These are phyloP conservation scores for Drosophila yooni DNA, from an alignment of 2,888 invertebrate genomes.

Conservation along the genomic window DNA sequence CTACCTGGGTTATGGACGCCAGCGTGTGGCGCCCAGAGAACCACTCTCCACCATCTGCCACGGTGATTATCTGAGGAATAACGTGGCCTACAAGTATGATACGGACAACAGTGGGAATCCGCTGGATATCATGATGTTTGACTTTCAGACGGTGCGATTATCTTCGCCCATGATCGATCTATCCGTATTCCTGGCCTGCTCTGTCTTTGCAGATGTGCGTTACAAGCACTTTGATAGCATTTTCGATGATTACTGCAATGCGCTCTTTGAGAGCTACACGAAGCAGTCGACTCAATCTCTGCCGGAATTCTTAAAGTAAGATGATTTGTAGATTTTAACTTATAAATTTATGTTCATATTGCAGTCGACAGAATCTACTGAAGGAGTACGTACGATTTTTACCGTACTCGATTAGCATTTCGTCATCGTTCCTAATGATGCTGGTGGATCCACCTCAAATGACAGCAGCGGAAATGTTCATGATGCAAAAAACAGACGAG, in stretches of 20 bases:
- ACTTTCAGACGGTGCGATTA: conserved; percentile 83
- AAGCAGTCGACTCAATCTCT: conserved; percentile 42
- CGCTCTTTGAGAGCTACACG: conserved; percentile 60
- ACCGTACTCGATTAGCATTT: conserved; percentile 73
- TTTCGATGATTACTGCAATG: conserved; percentile 78
- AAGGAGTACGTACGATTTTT: conserved; percentile 81
- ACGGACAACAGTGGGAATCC: conserved; percentile 60
- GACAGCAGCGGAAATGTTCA: conserved; percentile 60
- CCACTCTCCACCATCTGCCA: conserved; percentile 83
- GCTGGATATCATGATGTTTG: conserved; percentile 83
- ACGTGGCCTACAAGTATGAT: conserved; percentile 83
- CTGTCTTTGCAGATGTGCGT: conserved; percentile 77
- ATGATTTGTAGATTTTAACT: background rate
- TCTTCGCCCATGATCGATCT: conserved; percentile 84
- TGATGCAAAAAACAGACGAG: conserved; percentile 27
- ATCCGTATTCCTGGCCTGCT: conserved; percentile 73
- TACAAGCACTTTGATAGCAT: conserved; percentile 74
- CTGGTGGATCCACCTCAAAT: conserved; percentile 68
- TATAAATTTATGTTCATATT: conserved; percentile 8
- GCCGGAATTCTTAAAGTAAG: conserved; percentile 78
- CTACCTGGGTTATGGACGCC: conserved; percentile 57
- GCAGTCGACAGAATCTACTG: conserved; percentile 73
- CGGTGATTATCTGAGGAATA: conserved; percentile 84
- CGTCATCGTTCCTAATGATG: conserved; percentile 71
- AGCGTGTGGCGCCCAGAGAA: conserved; percentile 77